Conservation (phyloP, 2,888 invertebrate genomes). For the Polymixis flavicincta region DNA sequence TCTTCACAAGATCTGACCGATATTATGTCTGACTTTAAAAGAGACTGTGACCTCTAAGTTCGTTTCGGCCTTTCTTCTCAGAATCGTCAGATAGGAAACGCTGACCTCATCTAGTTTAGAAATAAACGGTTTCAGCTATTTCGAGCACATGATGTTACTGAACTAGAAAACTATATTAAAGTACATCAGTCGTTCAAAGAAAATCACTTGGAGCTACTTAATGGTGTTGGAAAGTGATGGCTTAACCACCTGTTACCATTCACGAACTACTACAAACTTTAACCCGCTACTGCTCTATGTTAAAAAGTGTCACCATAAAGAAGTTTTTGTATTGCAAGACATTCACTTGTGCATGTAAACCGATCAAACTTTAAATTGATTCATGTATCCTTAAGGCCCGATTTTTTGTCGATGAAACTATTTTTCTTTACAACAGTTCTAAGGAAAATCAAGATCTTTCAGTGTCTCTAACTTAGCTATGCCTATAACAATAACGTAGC, state of each 20-base stretch:
- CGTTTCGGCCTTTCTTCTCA: too few species aligned
- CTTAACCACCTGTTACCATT: constrained; percentile 63
- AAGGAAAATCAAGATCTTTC: background rate
- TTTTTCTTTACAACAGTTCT: background rate
- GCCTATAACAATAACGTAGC: constrained; percentile 1
- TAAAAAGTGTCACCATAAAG: constrained; percentile 44
- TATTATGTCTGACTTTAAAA: too few species aligned
- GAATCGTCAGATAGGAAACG: too few species aligned
- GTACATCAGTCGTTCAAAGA: constrained; percentile 20
- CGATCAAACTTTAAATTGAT: constrained; percentile 50
- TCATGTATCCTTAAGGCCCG: background rate
- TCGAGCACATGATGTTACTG: background rate
- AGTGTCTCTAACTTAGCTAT: background rate
- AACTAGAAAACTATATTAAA: constrained; percentile 2
- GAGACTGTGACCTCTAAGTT: too few species aligned
- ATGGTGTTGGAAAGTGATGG: constrained; percentile 50
- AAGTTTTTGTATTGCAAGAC: constrained; percentile 45
- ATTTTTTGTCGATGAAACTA: constrained; percentile 10
- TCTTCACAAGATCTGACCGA: too few species aligned
- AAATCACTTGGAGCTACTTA: constrained; percentile 37
- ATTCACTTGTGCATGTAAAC: constrained; percentile 24
- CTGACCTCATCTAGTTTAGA: too few species aligned
- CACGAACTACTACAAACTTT: constrained; percentile 46
- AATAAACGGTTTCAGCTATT: background rate
- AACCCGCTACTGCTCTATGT: constrained; percentile 28